Evolutionary conservation across 2,797 vertebrate genomes (phyloP), one percentile per base, ranked within the genome.

Genomic region (Chloroceryle inda): DNA sequence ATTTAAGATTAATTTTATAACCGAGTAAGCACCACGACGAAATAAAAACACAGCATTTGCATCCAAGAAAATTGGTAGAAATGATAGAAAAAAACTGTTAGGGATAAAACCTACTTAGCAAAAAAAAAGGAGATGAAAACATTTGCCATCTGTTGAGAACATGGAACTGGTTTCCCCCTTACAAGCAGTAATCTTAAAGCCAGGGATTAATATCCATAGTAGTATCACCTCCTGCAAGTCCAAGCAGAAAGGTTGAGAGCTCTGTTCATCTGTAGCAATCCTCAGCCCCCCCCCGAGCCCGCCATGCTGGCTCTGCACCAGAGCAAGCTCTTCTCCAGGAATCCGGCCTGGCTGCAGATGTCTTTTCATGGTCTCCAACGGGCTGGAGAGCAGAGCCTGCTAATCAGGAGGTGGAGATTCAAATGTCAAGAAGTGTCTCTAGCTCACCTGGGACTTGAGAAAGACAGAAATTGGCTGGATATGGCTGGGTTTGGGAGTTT

Each of bases 101-200:
- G 17, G 52, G 86, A 91, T 93, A 94, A 94, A 96, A 94, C 55
- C 63, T 73, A 93, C 89, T 91, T 87, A 88, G 87, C 26, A 47
- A 75, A n/a, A 71, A 72, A 68, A 83, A 82, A 88, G 63, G 4
- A 55, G 80, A 93, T 72, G 74, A 96, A 97, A 96, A 94, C 89
- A 97, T 92, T 97, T 95, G 77, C 95, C 96, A 97, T 97, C 96
- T 97, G 95, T 77, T 96, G 87, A 90, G 91, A 96, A 89, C 77
- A 82, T 52, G 63, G 93, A 73, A 73, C 72, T 85, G 76, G 84
- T 76, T 96, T 94, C 56, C 80, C 89, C 88, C 69, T 72, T 71
- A 94, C 9, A n/a, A 96, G 88, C 58, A 62, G 33, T 85, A 96
- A 80, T 89, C 92, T 79, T 69, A 71, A 94, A 94, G 86, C 61